These are phyloP conservation scores for Teleiodes luculella DNA, from an alignment of 2,888 invertebrate genomes.

Conservation along the genomic window DNA sequence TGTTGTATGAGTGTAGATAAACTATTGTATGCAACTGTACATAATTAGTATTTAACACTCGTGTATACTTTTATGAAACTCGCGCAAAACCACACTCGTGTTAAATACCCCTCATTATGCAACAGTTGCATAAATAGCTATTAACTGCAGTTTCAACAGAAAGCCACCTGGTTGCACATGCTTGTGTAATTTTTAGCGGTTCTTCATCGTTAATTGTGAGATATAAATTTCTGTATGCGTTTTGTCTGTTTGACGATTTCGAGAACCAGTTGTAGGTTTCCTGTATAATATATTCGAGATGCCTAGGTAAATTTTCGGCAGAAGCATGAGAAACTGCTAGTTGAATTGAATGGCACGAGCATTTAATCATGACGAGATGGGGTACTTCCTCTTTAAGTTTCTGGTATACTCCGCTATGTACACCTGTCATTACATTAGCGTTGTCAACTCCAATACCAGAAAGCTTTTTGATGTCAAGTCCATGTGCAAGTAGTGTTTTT, in stretches of 20 bases:
- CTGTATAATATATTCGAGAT: constrained; percentile 27
- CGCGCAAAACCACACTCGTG: no score
- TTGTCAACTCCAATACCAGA: constrained; percentile 2
- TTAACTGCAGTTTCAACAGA: constrained; percentile 33
- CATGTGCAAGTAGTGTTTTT: not conserved
- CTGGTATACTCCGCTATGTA: not conserved
- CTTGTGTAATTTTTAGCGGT: constrained; percentile 34
- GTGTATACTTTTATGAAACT: no score
- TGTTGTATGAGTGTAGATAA: no score
- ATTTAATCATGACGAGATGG: not conserved
- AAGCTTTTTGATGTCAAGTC: not conserved
- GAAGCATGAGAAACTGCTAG: constrained; percentile 7
- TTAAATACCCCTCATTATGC: no score
- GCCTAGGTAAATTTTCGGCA: not conserved
- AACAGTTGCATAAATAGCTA: no score
- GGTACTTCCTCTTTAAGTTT: not conserved
- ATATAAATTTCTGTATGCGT: constrained; percentile 30
- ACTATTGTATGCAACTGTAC: no score
- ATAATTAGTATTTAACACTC: no score
- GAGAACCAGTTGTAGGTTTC: constrained; percentile 40
- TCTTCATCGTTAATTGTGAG: constrained; percentile 31
- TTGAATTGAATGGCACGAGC: constrained; percentile 6
- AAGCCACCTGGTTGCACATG: constrained; percentile 33
- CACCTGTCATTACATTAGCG: constrained; percentile 4
- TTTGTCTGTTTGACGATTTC: constrained; percentile 27